A percentile compares a stretch with the other conserved stretches of the same genome.
These are phyloP conservation scores for Agrochola macilenta DNA, from an alignment of 2,888 invertebrate species.

Conservation along the genomic window DNA sequence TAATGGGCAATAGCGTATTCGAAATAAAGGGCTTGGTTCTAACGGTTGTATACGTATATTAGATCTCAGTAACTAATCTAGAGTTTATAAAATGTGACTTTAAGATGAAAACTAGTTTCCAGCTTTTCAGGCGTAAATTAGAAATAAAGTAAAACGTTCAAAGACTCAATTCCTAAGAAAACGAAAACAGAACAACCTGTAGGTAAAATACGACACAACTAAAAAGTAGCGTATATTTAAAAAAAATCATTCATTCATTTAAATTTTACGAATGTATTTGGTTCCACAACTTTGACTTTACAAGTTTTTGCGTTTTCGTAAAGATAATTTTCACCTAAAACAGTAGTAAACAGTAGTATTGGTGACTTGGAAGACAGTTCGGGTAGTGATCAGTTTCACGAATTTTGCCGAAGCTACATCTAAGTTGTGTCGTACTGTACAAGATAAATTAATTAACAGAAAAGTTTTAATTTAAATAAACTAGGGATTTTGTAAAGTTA, in stretches of 20 bases:
- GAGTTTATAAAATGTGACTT: not conserved
- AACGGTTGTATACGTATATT: not conserved
- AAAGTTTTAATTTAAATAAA: conserved; percentile 15
- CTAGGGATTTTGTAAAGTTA: conserved; percentile 4
- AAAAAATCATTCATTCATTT: too few species aligned
- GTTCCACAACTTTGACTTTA: too few species aligned
- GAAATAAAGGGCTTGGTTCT: not conserved
- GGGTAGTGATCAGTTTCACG: too few species aligned
- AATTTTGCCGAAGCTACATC: too few species aligned
- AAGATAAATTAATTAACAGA: not conserved
- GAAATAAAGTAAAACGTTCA: not conserved
- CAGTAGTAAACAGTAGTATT: too few species aligned
- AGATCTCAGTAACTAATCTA: not conserved
- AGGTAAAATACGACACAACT: too few species aligned
- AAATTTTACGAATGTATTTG: too few species aligned
- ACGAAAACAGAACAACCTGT: not conserved
- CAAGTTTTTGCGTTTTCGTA: too few species aligned
- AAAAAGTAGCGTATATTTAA: too few species aligned
- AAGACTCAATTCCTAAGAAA: not conserved
- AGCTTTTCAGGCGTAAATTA: not conserved
- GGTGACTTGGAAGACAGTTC: too few species aligned
- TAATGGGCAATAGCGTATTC: not conserved
- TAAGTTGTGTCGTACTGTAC: too few species aligned
- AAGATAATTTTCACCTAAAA: too few species aligned
- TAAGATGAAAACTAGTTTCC: not conserved